Percentiles rank a stretch among this genome's conserved stretches.
Evolutionary conservation across 2,113 vertebrate species (phyloP).

Genomic region (Pseudorhombus dupliciocellatus): DNA sequence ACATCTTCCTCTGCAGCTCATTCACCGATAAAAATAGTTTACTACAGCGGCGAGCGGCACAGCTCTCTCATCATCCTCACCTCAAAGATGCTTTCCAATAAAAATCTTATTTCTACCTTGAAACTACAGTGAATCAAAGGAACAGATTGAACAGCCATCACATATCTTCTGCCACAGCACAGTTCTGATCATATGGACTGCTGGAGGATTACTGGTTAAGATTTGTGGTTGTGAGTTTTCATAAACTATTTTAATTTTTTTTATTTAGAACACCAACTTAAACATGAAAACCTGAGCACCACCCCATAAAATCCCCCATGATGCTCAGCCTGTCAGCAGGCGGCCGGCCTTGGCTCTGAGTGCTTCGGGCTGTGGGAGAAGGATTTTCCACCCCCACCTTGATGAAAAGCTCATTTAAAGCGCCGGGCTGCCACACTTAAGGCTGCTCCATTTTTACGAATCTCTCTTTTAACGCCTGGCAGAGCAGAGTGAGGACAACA

Average conservation of each 20-base stretch:
- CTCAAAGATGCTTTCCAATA: background rate
- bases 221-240: too few relatives aligned
- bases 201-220: too few relatives aligned
- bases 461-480: constrained; percentile 80
- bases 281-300: background rate
- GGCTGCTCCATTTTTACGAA: constrained; percentile 72
- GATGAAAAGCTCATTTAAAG: constrained; percentile 78
- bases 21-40: constrained; percentile 1
- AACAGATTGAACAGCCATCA: too few relatives aligned
- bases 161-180: too few relatives aligned
- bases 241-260: too few relatives aligned
- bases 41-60: background rate
- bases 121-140: too few relatives aligned
- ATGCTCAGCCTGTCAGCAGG: constrained; percentile 70
- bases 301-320: constrained; percentile 35
- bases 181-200: too few relatives aligned
- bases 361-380: constrained; percentile 59
- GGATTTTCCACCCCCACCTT: constrained; percentile 48
- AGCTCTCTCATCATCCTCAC: background rate
- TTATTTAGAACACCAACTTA: too few relatives aligned
- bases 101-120: too few relatives aligned
- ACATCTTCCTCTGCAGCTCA: constrained; percentile 12
- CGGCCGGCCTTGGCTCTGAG: constrained; percentile 53
- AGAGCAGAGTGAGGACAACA: constrained; percentile 65
- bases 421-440: constrained; percentile 40